Base-by-base conservation (phyloP, 2,888 invertebrate species). In the Coelinius sp. region DNA sequence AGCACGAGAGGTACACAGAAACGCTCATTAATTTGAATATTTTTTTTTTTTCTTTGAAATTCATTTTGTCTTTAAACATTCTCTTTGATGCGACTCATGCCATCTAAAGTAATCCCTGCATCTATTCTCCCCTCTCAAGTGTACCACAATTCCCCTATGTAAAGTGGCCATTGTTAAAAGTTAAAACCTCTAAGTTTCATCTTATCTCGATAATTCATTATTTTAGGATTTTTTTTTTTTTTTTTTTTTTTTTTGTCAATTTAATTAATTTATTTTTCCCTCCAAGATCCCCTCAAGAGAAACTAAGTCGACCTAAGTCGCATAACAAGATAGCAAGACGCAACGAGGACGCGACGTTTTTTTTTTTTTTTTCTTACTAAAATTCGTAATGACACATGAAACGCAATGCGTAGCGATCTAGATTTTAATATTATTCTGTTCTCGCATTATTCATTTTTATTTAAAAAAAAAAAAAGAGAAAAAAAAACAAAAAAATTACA, bases 261-360 rank as follows among this genome's bases (percentile, higher is more conserved):
- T n/a, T n/a, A n/a, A n/a, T n/a, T n/a, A n/a, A n/a, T n/a, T n/a
- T n/a, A n/a, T n/a, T n/a, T n/a, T n/a, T n/a, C n/a, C n/a, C 59
- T 68, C 52, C 41, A 68, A 68, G 62, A 68, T 63, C 68, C 68
- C 68, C 71, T n/a, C 22, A 41, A 24, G 71, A 68, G 63, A 72
- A 72, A 72, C 71, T 72, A 72, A 68, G 25, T 72, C 64, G 68
- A 68, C 63, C 64, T 53, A 68, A 53, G 64, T 68, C 68, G 68
- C 27, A 63, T 72, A 72, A 72, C 71, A 72, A 72, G 71, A 71
- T 62, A 68, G 71, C 71, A 68, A 72, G 71, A 68, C 71, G 71
- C 64, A 72, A 68, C 71, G 71, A 72, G 71, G 71, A 72, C 71
- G 71, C 68, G 71, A 71, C 62, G 35, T 68, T 66, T 62, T 62